Percentiles rank a stretch among this genome's conserved stretches.
These are phyloP conservation scores for Lepidothrix coronata DNA, from an alignment of 2,113 vertebrate genomes.

Conservation along the genomic window DNA sequence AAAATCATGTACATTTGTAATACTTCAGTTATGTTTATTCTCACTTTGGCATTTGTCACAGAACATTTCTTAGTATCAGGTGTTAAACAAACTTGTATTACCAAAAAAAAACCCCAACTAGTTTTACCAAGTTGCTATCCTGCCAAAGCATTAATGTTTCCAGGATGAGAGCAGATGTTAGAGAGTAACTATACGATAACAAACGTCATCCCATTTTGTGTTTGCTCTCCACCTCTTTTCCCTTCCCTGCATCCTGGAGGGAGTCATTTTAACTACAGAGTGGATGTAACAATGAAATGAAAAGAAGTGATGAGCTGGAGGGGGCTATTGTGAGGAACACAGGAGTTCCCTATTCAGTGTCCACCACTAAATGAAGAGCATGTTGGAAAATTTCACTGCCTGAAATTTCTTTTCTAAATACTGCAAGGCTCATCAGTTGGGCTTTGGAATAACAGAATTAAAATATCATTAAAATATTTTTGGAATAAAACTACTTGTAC, in stretches of 20 bases:
- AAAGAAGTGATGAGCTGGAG: slow-evolving; percentile 61
- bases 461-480: background rate
- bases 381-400: background rate
- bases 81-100: background rate
- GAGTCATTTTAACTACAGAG: background rate
- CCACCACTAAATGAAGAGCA: slow-evolving; percentile 1
- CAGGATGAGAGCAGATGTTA: background rate
- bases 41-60: background rate
- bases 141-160: background rate
- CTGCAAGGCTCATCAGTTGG: background rate
- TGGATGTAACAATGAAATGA: slow-evolving; percentile 34
- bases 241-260: background rate
- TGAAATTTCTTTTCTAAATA: slow-evolving; percentile 1
- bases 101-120: background rate
- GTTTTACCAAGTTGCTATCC: background rate
- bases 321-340: slow-evolving; percentile 38
- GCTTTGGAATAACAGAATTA: background rate
- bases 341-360: slow-evolving; percentile 34
- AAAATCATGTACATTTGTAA: background rate
- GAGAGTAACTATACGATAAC: background rate
- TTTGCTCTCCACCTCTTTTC: background rate
- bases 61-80: background rate
- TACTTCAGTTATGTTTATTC: background rate
- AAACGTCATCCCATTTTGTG: background rate
- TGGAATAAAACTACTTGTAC: background rate